Evolutionary conservation across 1,140 invertebrate genomes (phyloP), one percentile per base, ranked within the genome.

Genomic region (Ceratosolen solmsi): DNA sequence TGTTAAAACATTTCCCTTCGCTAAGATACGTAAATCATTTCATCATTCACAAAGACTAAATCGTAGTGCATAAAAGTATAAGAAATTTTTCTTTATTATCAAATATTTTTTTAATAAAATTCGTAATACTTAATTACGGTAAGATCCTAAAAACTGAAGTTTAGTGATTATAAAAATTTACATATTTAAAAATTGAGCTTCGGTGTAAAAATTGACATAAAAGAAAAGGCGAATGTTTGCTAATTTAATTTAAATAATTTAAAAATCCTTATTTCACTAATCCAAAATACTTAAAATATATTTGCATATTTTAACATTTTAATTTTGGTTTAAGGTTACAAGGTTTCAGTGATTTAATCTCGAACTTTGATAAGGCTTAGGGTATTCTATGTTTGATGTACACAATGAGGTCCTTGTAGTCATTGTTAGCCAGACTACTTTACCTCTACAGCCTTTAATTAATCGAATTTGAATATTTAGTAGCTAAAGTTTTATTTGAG

Each of bases 391-490:
- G 27, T 73, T 54, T 73, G 49, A 49, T 49, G 49, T 73, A 56
- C 27, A 54, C 5, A 56, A 73, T 25, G 9, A 56, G 17, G 9
- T 56, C 8, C 25, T 56, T 5, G 27, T 36, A 27, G 25, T 11
- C 13, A 25, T 30, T 54, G 0, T 11, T 15, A 13, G n/a, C 8
- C 30, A 27, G 1, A 36, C 20, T 54, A 56, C 30, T 54, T 54
- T 46, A 33, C 9, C 15, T 22, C 4, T 56, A 73, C 33, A 73
- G 25, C 71, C 49, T 73, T 73, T 73, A 73, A 73, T 73, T 56
- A 56, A 56, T 27, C 7, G 51, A n/a, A 36, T 72, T 73, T 56
- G 25, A 73, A 36, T 33, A n/a, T 17, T 20, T 72, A 1, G 71
- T 20, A 20, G 15, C 36, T 70, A 3, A 25, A 70, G 20, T 38